Evolutionary conservation across 2,113 vertebrate genomes (phyloP).

Genomic region (Gallinago paraguaiae): DNA sequence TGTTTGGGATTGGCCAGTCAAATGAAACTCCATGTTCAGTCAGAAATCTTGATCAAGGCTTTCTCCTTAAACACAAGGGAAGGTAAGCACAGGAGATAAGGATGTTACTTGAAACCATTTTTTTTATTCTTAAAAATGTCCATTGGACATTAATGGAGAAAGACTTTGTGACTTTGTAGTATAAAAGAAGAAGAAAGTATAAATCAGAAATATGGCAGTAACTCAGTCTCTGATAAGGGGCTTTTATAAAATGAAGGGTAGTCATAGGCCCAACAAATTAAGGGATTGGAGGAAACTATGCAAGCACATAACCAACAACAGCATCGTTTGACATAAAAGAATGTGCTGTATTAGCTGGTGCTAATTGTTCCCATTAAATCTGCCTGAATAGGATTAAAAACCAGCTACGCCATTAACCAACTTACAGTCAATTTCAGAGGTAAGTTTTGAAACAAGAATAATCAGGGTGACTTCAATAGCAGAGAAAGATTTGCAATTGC

Average conservation of each 20-base stretch:
- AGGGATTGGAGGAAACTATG: neutral
- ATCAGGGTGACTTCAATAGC: neutral
- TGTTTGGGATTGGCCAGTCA: neutral
- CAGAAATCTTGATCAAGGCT: neutral
- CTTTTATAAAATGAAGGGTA: neutral
- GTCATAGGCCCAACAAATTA: neutral
- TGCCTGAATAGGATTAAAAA: slow-evolving; percentile 53
- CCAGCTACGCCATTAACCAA: neutral
- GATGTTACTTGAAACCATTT: neutral
- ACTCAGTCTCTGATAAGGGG: neutral
- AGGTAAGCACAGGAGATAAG: neutral
- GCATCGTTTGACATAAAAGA: neutral
- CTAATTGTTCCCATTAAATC: slow-evolving; percentile 51
- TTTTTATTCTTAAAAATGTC: neutral
- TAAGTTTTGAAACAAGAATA: slow-evolving; percentile 23
- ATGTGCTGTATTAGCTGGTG: slow-evolving; percentile 32
- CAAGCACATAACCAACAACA: neutral
- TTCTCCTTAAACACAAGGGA: neutral
- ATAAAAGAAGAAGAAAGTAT: neutral
- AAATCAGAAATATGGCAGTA: neutral
- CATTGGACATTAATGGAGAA: neutral
- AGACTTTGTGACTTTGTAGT: neutral
- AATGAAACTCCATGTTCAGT: neutral
- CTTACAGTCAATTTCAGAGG: slow-evolving; percentile 1
- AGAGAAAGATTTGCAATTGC: neutral